Evolutionary conservation across 2,888 invertebrate species (phyloP), one percentile per base, ranked within the genome.

Genomic region (Melanostoma scalare): DNA sequence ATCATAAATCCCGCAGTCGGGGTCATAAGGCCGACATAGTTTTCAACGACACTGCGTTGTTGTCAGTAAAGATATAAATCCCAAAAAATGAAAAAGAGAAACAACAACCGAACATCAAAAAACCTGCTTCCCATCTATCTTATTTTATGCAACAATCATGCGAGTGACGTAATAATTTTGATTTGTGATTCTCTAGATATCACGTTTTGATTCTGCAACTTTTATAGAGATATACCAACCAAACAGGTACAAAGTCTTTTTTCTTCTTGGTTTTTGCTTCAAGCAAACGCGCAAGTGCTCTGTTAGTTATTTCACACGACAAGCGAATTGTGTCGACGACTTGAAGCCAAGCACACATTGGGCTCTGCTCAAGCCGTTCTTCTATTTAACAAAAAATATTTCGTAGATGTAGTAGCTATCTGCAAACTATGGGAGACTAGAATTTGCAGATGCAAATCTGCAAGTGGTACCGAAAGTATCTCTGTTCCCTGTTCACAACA

Each of bases 91-190:
- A 36, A n/a, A 8, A 9, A n/a, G 35, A 33, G 63, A 9, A 20
- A 44, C 60, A 38, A 53, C 33, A 52, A 8, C 20, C 6, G 3
- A 50, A 53, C 46, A 75, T 20, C 20, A 53, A 10, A 31, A 77
- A 78, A 84, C 84, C 75, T 79, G 84, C 77, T 82, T 78, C 77
- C 58, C 82, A 78, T 82, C 73, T 56, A 81, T 81, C 76, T 67
- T 63, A 65, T 53, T 81, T 77, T 67, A 68, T 77, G 81, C 81
- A 81, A 77, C 77, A 68, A 63, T 73, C 78, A 65, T 48, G 58
- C 55, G 42, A 75, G 78, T 84, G 84, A 84, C 79, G 79, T 84
- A 84, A 84, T 71, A 79, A 56, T 71, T 84, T 79, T 84, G 84
- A 84, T 84, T 84, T 84, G 84, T 74, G 78, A 68, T 65, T 67